Evolutionary conservation across 2,888 invertebrate species (phyloP).

Genomic region (Bibio marci): DNA sequence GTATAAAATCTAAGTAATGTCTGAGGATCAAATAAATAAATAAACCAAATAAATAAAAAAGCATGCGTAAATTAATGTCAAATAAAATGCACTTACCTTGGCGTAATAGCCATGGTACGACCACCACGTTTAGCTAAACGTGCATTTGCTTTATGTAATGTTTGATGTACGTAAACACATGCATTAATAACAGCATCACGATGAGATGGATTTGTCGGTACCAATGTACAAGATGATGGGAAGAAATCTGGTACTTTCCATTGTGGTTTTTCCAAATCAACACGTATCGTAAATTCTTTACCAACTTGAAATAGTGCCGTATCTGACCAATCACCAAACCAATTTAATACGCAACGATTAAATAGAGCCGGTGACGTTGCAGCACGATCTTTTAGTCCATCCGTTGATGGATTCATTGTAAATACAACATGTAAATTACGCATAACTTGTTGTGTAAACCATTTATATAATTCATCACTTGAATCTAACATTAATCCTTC

Average conservation of each 20-base stretch:
- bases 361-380: slow-evolving; percentile 98
- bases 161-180: slow-evolving; percentile 95
- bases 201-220: slow-evolving; percentile 61
- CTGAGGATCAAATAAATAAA: slow-evolving; percentile 18
- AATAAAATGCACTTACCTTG: slow-evolving; percentile 32
- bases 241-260: slow-evolving; percentile 83
- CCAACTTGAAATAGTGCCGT: slow-evolving; percentile 90
- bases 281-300: slow-evolving; percentile 86
- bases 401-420: slow-evolving; percentile 99
- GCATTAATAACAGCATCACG: slow-evolving; percentile 97
- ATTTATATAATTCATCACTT: slow-evolving; percentile 96
- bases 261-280: slow-evolving; percentile 77
- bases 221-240: slow-evolving; percentile 68
- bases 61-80: no score
- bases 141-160: slow-evolving; percentile 86
- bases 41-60: neutral
- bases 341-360: slow-evolving; percentile 97
- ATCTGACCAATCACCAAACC: slow-evolving; percentile 99
- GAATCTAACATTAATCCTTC: slow-evolving; percentile 98
- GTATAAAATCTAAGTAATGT: slow-evolving; percentile 97
- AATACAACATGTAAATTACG: slow-evolving; percentile 98
- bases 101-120: slow-evolving; percentile 94
- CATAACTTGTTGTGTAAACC: slow-evolving; percentile 99
- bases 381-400: slow-evolving; percentile 94
- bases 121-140: slow-evolving; percentile 81